These are phyloP conservation scores for Halcyon chelicuti DNA, from an alignment of 2,797 vertebrate species.

Conservation along the genomic window DNA sequence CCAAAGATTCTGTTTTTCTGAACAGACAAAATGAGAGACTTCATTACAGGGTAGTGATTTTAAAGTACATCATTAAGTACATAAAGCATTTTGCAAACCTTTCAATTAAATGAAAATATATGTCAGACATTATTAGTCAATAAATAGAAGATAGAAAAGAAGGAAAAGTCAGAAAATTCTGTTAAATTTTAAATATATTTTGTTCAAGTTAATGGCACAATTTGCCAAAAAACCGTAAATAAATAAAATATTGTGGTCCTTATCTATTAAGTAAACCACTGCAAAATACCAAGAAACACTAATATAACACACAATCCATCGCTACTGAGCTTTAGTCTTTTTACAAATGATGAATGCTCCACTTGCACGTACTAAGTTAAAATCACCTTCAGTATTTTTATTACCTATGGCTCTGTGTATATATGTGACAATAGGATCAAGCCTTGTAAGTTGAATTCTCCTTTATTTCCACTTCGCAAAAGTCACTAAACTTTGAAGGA, in stretches of 20 bases:
- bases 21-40: background rate
- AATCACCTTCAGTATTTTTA: background rate
- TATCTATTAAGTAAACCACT: background rate
- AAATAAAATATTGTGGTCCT: background rate
- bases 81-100: background rate
- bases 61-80: background rate
- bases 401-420: background rate
- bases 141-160: background rate
- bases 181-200: background rate
- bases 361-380: background rate
- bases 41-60: background rate
- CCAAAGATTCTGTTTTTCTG: background rate
- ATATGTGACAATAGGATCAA: background rate
- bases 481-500: background rate
- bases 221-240: no score
- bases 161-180: background rate
- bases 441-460: background rate
- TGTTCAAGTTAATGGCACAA: background rate
- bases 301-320: background rate
- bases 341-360: background rate
- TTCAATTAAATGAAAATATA: background rate
- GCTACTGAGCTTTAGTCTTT: background rate
- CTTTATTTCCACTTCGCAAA: background rate
- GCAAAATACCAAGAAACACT: background rate
- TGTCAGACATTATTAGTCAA: background rate